These are phyloP conservation scores for Argyresthia goedartella DNA, from an alignment of 2,888 invertebrate species.

Conservation along the genomic window DNA sequence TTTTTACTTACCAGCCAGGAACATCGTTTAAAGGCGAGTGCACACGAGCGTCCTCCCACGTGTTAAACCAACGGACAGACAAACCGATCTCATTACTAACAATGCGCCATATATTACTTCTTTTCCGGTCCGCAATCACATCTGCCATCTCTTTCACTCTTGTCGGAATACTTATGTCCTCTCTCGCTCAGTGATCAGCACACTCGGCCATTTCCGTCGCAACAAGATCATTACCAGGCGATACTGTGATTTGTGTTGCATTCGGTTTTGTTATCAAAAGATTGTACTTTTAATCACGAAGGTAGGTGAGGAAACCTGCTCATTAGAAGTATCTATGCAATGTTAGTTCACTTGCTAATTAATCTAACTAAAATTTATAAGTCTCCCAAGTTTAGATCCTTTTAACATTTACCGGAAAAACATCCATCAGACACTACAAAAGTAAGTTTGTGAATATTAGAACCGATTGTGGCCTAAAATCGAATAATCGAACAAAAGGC, in stretches of 20 bases:
- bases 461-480: conserved; percentile 18
- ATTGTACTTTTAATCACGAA: not conserved
- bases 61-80: conserved; percentile 9
- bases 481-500: conserved; percentile 27
- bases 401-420: no score
- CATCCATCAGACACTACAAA: no score
- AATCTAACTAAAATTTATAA: no score
- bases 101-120: conserved; percentile 65
- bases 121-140: conserved; percentile 60
- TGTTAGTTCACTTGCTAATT: no score
- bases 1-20: not conserved
- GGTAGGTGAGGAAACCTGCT: not conserved
- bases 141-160: conserved; percentile 11
- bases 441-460: not conserved
- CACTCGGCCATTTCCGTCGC: conserved; percentile 22
- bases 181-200: conserved; percentile 38
- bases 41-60: conserved; percentile 7
- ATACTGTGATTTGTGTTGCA: conserved; percentile 59
- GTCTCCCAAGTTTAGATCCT: no score
- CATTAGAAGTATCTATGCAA: no score
- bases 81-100: conserved; percentile 66
- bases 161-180: conserved; percentile 5
- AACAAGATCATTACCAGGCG: conserved; percentile 62
- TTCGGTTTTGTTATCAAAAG: conserved; percentile 19
- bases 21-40: conserved; percentile 8